Evolutionary conservation across 2,888 invertebrate species (phyloP), one percentile per base, ranked within the genome.

Genomic region (Steromphala cineraria): DNA sequence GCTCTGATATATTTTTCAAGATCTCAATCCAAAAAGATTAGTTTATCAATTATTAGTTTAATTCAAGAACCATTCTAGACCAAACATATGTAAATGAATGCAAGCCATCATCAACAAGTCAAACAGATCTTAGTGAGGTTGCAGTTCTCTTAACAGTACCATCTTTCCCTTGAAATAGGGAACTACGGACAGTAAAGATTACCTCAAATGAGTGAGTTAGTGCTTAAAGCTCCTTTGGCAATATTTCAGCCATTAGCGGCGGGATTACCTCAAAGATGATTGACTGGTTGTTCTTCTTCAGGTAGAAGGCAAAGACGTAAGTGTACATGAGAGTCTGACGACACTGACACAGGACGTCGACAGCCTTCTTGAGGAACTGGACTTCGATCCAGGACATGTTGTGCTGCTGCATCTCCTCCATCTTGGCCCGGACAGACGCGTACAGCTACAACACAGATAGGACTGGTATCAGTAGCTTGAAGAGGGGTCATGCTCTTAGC

Each of bases 381-480:
- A 99, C 98, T 95, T 99, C 99, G 91, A 99, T 99, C 99, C 99
- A 99, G 87, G 98, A 98, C 98, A 99, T 99, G 93, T 98, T 98
- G 94, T 98, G 98, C 93, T 98, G 98, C 93, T 99, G 99, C 99
- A 99, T 99, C 94, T 98, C 98, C 94, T 99, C 98, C 99, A 99
- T 99, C 95, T 99, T 99, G 93, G 97, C 96, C 94, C 98, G 98
- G 82, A 99, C 97, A 83, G 97, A 97, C 8, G 98, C 97, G 94
- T 99, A 98, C 81, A 99, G 95, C 95, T 94, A 88, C 1, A 84
- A 84, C 17, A 81, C 28, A 36, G 76, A 75, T 0, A 28, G 28
- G 19, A 53, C 4, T 24, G 24, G 62, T 17, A 56, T 7, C 24
- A 15, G 56, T 56, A 46, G 46, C 10, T 13, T 10, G 46, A 46